Evolutionary conservation across 2,797 vertebrate species (phyloP).

Genomic region (Nannoperca obscura): DNA sequence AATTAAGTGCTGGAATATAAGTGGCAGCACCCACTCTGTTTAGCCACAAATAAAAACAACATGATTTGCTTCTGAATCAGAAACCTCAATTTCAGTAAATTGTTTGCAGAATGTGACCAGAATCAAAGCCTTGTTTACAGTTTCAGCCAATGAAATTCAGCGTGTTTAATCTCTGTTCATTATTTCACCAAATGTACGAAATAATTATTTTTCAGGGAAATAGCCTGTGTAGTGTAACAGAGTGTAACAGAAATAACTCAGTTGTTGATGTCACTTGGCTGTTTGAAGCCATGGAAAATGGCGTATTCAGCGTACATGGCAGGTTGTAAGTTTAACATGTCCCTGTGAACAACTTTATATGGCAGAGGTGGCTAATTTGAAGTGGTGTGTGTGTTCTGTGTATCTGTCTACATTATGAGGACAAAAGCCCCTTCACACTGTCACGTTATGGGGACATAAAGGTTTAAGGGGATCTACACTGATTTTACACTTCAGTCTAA

Average conservation of each 20-base stretch:
- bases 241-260: conserved; percentile 9
- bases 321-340: no score
- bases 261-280: no score
- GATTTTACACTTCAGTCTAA: background rate
- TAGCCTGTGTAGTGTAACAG: background rate
- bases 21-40: conserved; percentile 32
- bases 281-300: no score
- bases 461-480: background rate
- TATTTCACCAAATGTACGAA: conserved; percentile 14
- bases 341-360: no score
- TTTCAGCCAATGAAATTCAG: conserved; percentile 5
- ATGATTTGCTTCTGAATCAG: conserved; percentile 27
- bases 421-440: conserved; percentile 1
- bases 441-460: background rate
- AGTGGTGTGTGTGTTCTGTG: conserved; percentile 5
- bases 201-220: background rate
- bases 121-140: conserved; percentile 27
- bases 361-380: background rate
- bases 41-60: conserved; percentile 24
- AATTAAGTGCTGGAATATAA: conserved; percentile 59
- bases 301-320: no score
- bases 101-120: conserved; percentile 37
- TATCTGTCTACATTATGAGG: background rate
- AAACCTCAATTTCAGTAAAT: conserved; percentile 30
- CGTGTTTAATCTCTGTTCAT: conserved; percentile 20